Conservation (phyloP, 1,140 invertebrate genomes). For the Drosophila triauraria region DNA sequence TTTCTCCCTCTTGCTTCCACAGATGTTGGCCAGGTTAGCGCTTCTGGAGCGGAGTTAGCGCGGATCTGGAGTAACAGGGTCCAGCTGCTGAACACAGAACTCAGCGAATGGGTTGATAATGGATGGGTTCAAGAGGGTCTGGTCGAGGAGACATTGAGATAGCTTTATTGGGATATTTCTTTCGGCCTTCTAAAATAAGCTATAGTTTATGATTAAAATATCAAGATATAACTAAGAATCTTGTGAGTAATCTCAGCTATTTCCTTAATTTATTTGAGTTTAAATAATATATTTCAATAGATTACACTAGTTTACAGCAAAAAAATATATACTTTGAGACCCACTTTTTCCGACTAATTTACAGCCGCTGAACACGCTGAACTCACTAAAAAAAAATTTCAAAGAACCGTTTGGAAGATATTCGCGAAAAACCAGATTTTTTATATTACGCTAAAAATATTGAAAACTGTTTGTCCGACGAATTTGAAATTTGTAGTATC, state of each 20-base stretch:
- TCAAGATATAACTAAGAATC: neutral
- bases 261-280: too few species aligned
- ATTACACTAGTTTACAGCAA: too few species aligned
- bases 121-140: neutral
- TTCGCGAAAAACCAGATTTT: too few species aligned
- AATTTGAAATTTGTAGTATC: too few species aligned
- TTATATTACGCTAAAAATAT: too few species aligned
- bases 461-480: too few species aligned
- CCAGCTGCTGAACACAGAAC: slow-evolving; percentile 10
- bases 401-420: too few species aligned
- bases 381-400: too few species aligned
- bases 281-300: too few species aligned
- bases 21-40: slow-evolving; percentile 19
- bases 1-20: neutral
- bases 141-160: neutral
- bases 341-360: too few species aligned
- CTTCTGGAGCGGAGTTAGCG: neutral
- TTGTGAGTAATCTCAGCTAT: neutral
- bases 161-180: neutral
- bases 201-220: neutral
- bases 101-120: neutral
- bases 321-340: too few species aligned
- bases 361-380: too few species aligned
- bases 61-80: neutral
- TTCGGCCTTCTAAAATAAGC: neutral